Percentiles rank a stretch among this genome's conserved stretches.
Conservation (phyloP, 2,888 invertebrate genomes). For the Physocephala rufipes region DNA sequence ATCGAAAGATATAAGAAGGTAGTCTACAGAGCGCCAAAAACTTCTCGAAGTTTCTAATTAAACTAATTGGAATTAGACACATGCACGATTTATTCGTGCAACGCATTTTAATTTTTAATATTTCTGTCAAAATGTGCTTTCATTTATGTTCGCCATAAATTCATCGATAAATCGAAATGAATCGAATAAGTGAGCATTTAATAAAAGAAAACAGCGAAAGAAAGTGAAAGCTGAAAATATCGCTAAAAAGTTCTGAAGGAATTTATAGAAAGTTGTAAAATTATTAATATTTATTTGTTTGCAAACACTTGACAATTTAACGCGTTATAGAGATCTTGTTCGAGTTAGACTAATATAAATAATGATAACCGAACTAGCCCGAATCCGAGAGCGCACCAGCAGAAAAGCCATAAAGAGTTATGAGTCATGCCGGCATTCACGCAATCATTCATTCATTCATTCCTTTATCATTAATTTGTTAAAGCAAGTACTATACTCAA, state of each 20-base stretch:
- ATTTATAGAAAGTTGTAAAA: no score
- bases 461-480: constrained; percentile 5
- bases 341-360: constrained; percentile 47
- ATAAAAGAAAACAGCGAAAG: not conserved
- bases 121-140: not conserved
- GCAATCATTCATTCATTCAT: constrained; percentile 17
- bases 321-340: no score
- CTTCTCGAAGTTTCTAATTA: constrained; percentile 10
- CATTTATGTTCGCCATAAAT: constrained; percentile 9
- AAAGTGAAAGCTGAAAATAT: constrained; percentile 12
- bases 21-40: no score
- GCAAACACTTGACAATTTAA: no score
- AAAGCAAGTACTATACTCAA: no score
- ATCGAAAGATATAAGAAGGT: no score
- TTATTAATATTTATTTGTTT: no score
- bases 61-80: not conserved
- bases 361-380: constrained; percentile 48
- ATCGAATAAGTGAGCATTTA: not conserved
- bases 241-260: no score
- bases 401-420: constrained; percentile 18
- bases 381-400: constrained; percentile 18
- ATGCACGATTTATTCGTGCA: constrained; percentile 3
- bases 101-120: not conserved
- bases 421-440: not conserved
- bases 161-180: not conserved